Evolutionary conservation across 1,140 invertebrate species (phyloP).

Genomic region (Caerostris darwini): DNA sequence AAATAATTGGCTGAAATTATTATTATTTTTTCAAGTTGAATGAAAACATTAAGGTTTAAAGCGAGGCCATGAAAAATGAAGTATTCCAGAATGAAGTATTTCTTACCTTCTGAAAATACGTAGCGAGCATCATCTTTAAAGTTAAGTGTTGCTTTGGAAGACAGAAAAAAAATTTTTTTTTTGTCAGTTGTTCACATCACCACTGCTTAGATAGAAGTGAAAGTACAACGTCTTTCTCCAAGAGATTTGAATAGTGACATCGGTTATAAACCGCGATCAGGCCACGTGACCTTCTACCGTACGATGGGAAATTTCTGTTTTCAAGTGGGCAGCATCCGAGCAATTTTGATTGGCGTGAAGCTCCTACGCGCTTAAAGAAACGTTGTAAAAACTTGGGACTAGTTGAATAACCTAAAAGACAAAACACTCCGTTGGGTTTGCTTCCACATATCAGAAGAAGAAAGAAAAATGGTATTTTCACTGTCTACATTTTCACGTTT

Average conservation of each 20-base stretch:
- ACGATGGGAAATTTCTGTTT: constrained; percentile 26
- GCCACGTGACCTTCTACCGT: constrained; percentile 45
- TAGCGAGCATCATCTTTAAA: constrained; percentile 60
- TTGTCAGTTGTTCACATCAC: constrained; percentile 38
- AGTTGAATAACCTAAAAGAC: constrained; percentile 27
- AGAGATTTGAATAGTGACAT: constrained; percentile 32
- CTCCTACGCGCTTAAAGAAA: constrained; percentile 9
- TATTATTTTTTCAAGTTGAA: no score
- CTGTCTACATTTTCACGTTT: neutral
- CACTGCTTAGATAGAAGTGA: constrained; percentile 5
- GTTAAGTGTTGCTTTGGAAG: neutral
- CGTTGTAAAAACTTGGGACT: constrained; percentile 37
- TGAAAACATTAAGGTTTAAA: no score
- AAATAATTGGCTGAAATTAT: no score
- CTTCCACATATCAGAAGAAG: neutral
- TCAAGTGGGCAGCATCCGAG: constrained; percentile 46
- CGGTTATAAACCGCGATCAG: neutral
- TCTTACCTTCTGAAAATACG: constrained; percentile 65
- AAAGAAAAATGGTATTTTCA: neutral
- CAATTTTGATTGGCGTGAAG: constrained; percentile 56
- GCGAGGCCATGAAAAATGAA: no score
- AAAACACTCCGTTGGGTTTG: constrained; percentile 49
- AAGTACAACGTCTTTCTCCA: neutral
- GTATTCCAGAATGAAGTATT: neutral
- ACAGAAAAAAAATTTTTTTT: neutral